A percentile compares a stretch with the other conserved stretches of the same genome.
phyloP scores from a whole-genome alignment of 2,888 invertebrate genomes.

The Argyresthia albistria region DNA sequence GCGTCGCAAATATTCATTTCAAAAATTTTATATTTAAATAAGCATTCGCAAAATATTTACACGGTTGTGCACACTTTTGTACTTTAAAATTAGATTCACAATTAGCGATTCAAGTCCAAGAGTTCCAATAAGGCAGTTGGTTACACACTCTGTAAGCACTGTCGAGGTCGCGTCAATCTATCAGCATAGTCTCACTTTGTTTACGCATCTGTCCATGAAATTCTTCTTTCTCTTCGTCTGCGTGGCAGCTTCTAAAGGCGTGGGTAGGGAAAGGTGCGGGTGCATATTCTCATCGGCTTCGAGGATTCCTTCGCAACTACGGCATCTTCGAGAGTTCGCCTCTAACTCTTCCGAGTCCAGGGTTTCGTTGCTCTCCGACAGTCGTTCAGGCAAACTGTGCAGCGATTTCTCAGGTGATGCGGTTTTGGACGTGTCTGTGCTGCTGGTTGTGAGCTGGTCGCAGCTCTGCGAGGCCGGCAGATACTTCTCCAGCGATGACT shows the following conservation, averaged over 20 bases:
- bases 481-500: conserved; percentile 40
- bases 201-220: conserved; percentile 89
- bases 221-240: conserved; percentile 81
- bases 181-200: conserved; percentile 83
- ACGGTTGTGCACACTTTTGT: conserved; percentile 64
- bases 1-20: conserved; percentile 13
- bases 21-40: conserved; percentile 22
- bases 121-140: conserved; percentile 54
- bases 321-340: conserved; percentile 56
- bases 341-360: conserved; percentile 42
- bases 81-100: conserved; percentile 63
- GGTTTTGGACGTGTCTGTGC: conserved; percentile 36
- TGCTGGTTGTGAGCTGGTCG: conserved; percentile 55
- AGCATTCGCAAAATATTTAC: conserved; percentile 62
- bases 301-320: conserved; percentile 76
- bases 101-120: conserved; percentile 30
- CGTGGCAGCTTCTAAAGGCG: conserved; percentile 70
- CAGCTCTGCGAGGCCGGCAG: conserved; percentile 48
- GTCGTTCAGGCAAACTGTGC: conserved; percentile 54
- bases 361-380: conserved; percentile 52
- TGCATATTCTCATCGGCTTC: conserved; percentile 67
- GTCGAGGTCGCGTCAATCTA: conserved; percentile 15
- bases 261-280: conserved; percentile 69
- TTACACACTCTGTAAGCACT: conserved; percentile 57
- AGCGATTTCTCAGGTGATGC: conserved; percentile 57